Evolutionary conservation across 1,140 invertebrate species (phyloP).

Genomic region (Bombus vancouverensis): DNA sequence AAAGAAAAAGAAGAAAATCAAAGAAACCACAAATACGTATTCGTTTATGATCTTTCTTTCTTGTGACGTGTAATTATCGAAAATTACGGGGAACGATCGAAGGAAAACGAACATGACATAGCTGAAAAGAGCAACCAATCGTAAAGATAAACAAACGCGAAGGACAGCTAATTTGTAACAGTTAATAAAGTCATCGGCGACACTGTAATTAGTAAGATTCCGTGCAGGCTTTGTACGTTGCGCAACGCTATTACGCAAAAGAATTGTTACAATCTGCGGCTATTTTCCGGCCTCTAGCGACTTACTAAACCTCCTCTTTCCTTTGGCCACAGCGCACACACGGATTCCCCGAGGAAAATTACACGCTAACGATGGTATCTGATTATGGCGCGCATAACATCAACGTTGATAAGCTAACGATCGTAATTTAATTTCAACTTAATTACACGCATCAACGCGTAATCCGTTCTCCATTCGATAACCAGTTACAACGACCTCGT

Average conservation of each 20-base stretch:
- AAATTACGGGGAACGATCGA: background rate
- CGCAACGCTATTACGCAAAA: conserved; percentile 27
- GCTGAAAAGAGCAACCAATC: background rate
- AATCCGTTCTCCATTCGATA: background rate
- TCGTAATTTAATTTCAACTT: background rate
- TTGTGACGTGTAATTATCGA: too few relatives aligned
- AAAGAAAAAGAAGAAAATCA: too few relatives aligned
- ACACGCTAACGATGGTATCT: background rate
- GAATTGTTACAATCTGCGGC: background rate
- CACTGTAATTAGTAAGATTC: conserved; percentile 11
- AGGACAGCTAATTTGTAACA: background rate
- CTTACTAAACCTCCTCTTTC: background rate
- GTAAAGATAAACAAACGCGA: background rate
- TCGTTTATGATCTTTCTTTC: too few relatives aligned
- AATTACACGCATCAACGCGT: background rate
- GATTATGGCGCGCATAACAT: background rate
- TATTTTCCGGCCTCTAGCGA: background rate
- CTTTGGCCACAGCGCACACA: background rate
- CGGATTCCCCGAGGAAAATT: background rate
- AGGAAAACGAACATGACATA: background rate
- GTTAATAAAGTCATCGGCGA: conserved; percentile 1
- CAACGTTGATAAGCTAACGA: background rate
- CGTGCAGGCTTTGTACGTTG: background rate
- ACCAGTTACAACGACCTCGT: background rate
- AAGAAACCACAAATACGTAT: too few relatives aligned